Evolutionary conservation across 2,888 invertebrate species (phyloP).

Genomic region (Euzophera pinguis): DNA sequence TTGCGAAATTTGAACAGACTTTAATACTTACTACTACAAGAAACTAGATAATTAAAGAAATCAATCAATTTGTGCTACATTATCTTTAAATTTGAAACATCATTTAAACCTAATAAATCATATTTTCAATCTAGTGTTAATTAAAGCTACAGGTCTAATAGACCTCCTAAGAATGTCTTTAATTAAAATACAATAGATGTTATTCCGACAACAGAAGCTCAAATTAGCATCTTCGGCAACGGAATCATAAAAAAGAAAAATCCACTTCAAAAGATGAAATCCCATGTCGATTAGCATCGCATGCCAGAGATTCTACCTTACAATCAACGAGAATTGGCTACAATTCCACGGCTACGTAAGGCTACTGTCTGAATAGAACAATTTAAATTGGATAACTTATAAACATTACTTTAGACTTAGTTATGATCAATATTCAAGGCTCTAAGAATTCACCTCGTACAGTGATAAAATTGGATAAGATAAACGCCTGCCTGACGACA

Average conservation of each 20-base stretch:
- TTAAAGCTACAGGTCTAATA: neutral
- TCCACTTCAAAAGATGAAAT: constrained; percentile 2
- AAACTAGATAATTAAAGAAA: neutral
- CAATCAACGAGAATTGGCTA: neutral
- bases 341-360: neutral
- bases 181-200: constrained; percentile 3
- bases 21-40: too few species aligned
- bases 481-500: too few species aligned
- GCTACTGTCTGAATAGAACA: too few species aligned
- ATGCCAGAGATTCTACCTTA: neutral
- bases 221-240: constrained; percentile 1
- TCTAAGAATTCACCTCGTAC: too few species aligned
- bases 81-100: neutral
- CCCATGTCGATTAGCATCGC: constrained; percentile 5
- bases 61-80: neutral
- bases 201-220: neutral
- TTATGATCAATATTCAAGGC: too few species aligned
- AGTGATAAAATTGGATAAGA: too few species aligned
- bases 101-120: neutral
- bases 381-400: too few species aligned
- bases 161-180: neutral
- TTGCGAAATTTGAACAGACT: too few species aligned
- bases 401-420: too few species aligned
- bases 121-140: neutral
- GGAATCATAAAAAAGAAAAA: neutral